These are phyloP conservation scores for Marronus borbonicus DNA, from an alignment of 2,888 invertebrate species.

Conservation along the genomic window DNA sequence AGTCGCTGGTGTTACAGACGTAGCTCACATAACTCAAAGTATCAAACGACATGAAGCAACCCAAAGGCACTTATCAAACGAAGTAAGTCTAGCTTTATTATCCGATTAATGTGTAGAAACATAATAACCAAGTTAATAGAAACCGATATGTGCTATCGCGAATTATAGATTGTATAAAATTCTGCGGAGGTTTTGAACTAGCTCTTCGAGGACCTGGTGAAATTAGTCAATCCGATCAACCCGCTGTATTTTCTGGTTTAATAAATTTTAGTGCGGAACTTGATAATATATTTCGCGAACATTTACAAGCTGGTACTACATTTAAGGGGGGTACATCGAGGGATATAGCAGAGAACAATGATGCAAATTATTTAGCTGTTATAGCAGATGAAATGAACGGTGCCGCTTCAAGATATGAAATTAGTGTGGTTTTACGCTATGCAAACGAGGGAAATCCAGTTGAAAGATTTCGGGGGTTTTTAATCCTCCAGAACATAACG, in stretches of 20 bases:
- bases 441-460: not conserved
- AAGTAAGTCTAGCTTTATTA: not conserved
- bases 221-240: not conserved
- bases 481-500: not conserved
- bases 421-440: constrained; percentile 6
- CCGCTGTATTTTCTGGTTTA: not conserved
- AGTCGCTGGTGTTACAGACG: no score
- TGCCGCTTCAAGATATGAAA: not conserved
- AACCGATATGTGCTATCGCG: no score
- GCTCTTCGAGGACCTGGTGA: not conserved
- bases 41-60: not conserved
- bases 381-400: not conserved
- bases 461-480: no score
- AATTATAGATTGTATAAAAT: no score
- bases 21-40: constrained; percentile 1
- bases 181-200: no score
- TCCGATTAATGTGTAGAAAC: not conserved
- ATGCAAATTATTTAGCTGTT: not conserved
- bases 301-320: not conserved
- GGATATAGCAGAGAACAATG: no score
- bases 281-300: no score
- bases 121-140: not conserved
- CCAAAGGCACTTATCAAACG: not conserved
- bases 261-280: not conserved
- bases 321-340: no score